A percentile compares a stretch with the other conserved stretches of the same genome.
These are phyloP conservation scores for Pterocles burchelli DNA, from an alignment of 2,113 vertebrate species.

Conservation along the genomic window DNA sequence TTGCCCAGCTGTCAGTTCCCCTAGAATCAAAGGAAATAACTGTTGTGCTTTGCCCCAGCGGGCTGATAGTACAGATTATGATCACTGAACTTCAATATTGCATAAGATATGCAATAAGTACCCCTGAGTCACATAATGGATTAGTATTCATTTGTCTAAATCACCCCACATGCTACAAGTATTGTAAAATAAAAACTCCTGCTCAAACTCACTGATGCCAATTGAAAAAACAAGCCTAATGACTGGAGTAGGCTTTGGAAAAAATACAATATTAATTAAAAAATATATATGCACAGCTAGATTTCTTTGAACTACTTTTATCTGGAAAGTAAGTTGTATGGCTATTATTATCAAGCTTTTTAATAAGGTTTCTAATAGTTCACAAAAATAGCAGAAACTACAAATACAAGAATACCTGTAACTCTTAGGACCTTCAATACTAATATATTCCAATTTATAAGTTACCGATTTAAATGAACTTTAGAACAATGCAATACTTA, in stretches of 20 bases:
- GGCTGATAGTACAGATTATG: not conserved
- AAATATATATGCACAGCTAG: not conserved
- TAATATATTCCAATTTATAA: not conserved
- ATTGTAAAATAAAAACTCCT: not conserved
- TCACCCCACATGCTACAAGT: not conserved
- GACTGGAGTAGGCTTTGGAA: not conserved
- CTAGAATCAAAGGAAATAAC: not conserved
- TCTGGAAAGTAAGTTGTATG: slow-evolving; percentile 5
- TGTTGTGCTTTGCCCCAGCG: not conserved
- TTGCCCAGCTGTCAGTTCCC: not conserved
- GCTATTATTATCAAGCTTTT: not conserved
- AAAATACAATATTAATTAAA: not conserved
- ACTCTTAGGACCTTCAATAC: not conserved
- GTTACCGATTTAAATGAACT: not conserved
- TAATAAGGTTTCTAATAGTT: not conserved
- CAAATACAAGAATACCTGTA: not conserved
- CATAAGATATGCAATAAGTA: not conserved
- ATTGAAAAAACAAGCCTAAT: not conserved
- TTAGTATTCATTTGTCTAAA: not conserved
- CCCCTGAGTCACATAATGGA: not conserved
- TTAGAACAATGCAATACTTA: not conserved
- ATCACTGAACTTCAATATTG: no score
- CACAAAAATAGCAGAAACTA: not conserved
- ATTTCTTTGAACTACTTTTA: slow-evolving; percentile 24
- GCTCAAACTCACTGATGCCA: not conserved